Percentiles rank a stretch among this genome's conserved stretches.
phyloP scores from a whole-genome alignment of 2,888 invertebrate species.

The Entomobrya proxima region DNA sequence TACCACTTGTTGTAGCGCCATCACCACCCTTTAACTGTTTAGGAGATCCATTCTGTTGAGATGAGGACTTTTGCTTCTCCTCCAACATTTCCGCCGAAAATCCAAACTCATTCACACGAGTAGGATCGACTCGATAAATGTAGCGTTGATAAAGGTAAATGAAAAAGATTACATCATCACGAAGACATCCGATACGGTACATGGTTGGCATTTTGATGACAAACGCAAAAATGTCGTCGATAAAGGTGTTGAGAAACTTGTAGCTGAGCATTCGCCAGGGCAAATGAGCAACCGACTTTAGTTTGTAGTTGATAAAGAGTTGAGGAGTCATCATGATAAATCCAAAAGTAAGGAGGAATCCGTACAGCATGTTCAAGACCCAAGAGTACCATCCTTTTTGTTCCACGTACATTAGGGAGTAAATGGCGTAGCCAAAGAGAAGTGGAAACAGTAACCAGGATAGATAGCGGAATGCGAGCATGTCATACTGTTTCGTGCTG shows the following conservation, averaged over 20 bases:
- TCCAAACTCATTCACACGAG: slow-evolving; percentile 97
- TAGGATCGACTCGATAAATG: slow-evolving; percentile 98
- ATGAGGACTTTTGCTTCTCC: slow-evolving; percentile 34
- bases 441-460: slow-evolving; percentile 98
- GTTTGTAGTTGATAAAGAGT: slow-evolving; percentile 98
- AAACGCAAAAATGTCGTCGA: slow-evolving; percentile 99
- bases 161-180: slow-evolving; percentile 94
- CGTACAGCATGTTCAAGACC: slow-evolving; percentile 96
- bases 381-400: slow-evolving; percentile 99
- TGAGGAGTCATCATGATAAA: slow-evolving; percentile 99
- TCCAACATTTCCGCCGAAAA: slow-evolving; percentile 82
- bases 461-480: slow-evolving; percentile 95
- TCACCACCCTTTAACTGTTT: background rate
- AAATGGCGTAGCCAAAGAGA: slow-evolving; percentile 93
- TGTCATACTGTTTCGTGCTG: slow-evolving; percentile 94
- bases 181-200: slow-evolving; percentile 82
- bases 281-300: slow-evolving; percentile 98
- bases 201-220: slow-evolving; percentile 99
- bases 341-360: slow-evolving; percentile 96
- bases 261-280: slow-evolving; percentile 99
- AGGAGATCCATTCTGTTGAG: slow-evolving; percentile 51
- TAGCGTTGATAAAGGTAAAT: slow-evolving; percentile 99
- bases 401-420: slow-evolving; percentile 95
- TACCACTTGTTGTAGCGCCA: background rate
- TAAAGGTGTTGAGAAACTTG: slow-evolving; percentile 99